Percentiles rank a stretch among this genome's conserved stretches.
Conservation (phyloP, 1,140 invertebrate species). For the Conus ventricosus region DNA sequence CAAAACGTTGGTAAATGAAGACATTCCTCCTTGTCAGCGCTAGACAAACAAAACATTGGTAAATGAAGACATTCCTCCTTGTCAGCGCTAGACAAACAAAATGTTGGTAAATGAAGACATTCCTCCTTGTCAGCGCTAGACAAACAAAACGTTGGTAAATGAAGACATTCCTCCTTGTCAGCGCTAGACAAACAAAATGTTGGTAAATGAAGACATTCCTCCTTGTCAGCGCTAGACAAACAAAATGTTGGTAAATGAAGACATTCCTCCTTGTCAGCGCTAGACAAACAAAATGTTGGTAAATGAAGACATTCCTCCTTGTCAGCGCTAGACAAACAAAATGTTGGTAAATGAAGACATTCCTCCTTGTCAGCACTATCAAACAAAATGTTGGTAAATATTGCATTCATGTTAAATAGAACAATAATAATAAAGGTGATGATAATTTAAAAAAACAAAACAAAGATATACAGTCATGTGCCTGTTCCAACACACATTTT, state of each 20-base stretch:
- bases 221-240: neutral
- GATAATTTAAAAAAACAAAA: no score
- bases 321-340: neutral
- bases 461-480: no score
- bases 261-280: slow-evolving; percentile 8
- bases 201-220: slow-evolving; percentile 30
- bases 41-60: no score
- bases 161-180: slow-evolving; percentile 16
- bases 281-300: no score
- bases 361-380: neutral
- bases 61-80: slow-evolving; percentile 19
- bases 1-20: no score
- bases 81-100: neutral
- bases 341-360: no score
- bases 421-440: no score
- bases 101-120: no score
- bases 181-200: neutral
- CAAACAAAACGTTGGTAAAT: no score
- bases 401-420: no score
- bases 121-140: slow-evolving; percentile 4
- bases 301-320: slow-evolving; percentile 19
- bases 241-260: no score
- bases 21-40: slow-evolving; percentile 8
- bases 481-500: no score
- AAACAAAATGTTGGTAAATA: neutral